phyloP scores from a whole-genome alignment of 2,888 invertebrate species.

The Zootermopsis nevadensis region DNA sequence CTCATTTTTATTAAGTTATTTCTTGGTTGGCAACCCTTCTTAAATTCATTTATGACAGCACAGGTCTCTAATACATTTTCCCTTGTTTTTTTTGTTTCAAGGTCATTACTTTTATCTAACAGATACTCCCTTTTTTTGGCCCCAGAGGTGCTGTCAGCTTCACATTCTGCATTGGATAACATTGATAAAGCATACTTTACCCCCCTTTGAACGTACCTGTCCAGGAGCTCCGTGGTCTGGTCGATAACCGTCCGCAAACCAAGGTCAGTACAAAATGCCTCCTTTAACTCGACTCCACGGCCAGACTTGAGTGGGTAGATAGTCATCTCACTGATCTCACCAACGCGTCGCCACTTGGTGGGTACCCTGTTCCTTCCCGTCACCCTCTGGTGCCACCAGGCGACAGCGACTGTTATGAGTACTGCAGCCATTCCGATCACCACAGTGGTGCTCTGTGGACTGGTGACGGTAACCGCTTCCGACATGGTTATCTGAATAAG shows the following conservation, averaged over 20 bases:
- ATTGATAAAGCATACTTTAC: no score
- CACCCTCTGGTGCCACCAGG: constrained; percentile 33
- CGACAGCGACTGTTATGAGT: neutral
- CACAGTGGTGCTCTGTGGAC: neutral
- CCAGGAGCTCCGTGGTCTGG: neutral
- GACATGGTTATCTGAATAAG: neutral
- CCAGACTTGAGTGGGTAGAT: constrained; percentile 47
- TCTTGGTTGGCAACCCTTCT: no score
- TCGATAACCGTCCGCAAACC: constrained; percentile 2
- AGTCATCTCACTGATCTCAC: constrained; percentile 29
- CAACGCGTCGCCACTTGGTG: constrained; percentile 65
- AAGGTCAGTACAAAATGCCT: constrained; percentile 32
- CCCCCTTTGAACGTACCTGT: constrained; percentile 4
- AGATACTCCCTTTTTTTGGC: no score
- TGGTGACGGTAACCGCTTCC: neutral
- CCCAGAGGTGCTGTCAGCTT: no score
- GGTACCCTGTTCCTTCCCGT: constrained; percentile 59
- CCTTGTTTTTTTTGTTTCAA: no score
- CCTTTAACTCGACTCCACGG: neutral
- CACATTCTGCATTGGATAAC: no score
- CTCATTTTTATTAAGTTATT: no score
- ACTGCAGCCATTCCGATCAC: constrained; percentile 17
- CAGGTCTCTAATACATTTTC: no score
- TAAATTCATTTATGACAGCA: no score
- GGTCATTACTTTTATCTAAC: no score